Base-by-base conservation (phyloP, 2,888 invertebrate genomes). In the Eupithecia centaureata region DNA sequence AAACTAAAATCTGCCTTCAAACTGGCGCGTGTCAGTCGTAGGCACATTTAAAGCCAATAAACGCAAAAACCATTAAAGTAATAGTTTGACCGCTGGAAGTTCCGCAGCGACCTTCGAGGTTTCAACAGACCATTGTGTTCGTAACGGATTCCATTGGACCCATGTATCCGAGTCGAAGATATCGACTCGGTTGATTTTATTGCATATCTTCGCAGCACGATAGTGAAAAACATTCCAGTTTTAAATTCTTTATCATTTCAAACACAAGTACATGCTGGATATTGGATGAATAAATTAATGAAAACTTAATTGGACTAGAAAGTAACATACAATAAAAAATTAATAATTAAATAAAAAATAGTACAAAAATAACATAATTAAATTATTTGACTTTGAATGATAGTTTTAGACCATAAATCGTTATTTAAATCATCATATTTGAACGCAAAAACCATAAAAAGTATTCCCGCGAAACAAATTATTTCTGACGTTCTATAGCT, bases 91-190 rank as follows among this genome's bases (percentile, higher is more conserved):
- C 52, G 12, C 32, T 58, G 52, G 62, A 61, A 61, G 62, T 56
- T 65, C 67, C 58, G 65, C 42, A 42, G 65, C 56, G 71, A 65
- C 72, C 72, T 72, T 75, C 73, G 68, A 63, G 66, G 68, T 72
- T 73, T 73, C 71, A 66, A 70, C 67, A 71, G 67, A 60, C 70
- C 56, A 73, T 73, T 73, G 75, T 75, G 68, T 64, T 68, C 67
- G 63, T 75, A 75, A 73, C 73, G 73, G 73, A 70, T 71, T 75
- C 63, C 65, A 69, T 71, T 71, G 65, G 71, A 69, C 68, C 60
- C 65, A 15, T 64, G 71, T 67, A 73, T 63, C 58, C 33, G 51
- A 69, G 61, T 60, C 56, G n/a, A 70, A 63, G 47, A 68, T 64
- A 63, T 60, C 58, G 60, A 56, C 42, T 47, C 57, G 70, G 63